A percentile compares a stretch with the other conserved stretches of the same genome.
Evolutionary conservation across 2,113 vertebrate genomes (phyloP).

Genomic region (Urocolius indicus): DNA sequence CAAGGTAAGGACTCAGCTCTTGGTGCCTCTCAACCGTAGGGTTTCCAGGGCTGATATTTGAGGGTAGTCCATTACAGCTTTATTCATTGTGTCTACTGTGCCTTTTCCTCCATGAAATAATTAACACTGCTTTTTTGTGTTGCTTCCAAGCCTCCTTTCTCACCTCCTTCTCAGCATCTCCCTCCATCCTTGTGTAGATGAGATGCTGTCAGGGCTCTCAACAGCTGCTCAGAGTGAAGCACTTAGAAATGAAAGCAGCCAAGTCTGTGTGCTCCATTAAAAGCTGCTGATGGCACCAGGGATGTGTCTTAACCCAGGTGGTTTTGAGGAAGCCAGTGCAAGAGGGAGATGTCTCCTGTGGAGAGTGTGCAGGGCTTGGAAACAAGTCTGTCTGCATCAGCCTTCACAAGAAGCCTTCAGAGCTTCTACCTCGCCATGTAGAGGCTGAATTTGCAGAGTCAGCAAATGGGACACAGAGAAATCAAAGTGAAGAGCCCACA

Average conservation of each 20-base stretch:
- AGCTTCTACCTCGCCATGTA: neutral
- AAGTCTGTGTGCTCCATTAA: neutral
- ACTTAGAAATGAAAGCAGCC: neutral
- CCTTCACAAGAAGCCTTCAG: neutral
- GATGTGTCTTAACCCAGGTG: neutral
- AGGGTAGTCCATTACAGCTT: neutral
- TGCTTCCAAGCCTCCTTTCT: neutral
- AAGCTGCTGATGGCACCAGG: neutral
- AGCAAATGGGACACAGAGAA: neutral
- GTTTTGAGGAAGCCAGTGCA: neutral
- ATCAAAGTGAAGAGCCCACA: neutral
- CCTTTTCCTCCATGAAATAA: neutral
- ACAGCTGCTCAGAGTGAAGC: neutral
- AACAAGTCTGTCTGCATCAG: neutral
- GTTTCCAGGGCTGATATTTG: neutral
- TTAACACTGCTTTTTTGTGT: neutral
- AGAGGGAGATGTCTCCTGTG: neutral
- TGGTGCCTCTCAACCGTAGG: accelerated
- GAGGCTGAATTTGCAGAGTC: neutral
- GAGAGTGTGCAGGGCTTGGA: neutral
- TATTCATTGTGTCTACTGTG: neutral
- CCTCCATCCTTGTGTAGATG: neutral
- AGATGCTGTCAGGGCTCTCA: neutral
- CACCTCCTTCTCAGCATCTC: neutral
- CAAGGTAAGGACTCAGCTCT: neutral